Evolutionary conservation across 35 echinoderm and acorn worm genomes (phyloP).

Genomic region (Hemicentrotus pulcherrimus): DNA sequence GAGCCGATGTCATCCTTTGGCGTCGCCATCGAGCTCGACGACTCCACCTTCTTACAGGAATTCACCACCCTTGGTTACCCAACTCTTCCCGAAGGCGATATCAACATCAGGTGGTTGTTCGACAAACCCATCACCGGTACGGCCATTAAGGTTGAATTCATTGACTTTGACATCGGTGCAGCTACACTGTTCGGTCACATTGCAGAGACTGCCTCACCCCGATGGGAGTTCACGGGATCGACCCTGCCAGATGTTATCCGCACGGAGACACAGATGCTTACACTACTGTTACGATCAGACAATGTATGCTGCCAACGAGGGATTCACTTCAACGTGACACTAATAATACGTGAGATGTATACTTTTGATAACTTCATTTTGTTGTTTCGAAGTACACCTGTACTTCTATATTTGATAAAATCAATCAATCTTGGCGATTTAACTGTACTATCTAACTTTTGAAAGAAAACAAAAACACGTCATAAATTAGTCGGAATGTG

Average conservation of each 20-base stretch:
- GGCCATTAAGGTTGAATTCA: not conserved
- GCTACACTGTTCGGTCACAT: not conserved
- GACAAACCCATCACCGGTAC: not conserved
- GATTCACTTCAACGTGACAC: not conserved
- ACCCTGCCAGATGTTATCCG: not conserved
- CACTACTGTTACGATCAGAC: not conserved
- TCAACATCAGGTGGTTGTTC: not conserved
- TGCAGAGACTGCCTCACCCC: not conserved
- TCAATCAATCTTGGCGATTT: too few relatives aligned
- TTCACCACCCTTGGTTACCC: slow-evolving; percentile 22
- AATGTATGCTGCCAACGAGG: not conserved
- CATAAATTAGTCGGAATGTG: too few relatives aligned
- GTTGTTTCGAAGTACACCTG: too few relatives aligned
- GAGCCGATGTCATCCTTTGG: not conserved
- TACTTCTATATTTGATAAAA: too few relatives aligned
- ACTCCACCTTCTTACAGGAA: not conserved
- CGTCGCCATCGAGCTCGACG: not conserved
- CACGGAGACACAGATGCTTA: not conserved
- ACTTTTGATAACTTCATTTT: too few relatives aligned
- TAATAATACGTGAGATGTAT: not conserved
- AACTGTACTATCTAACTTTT: too few relatives aligned
- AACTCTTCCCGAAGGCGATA: not conserved
- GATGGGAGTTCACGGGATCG: not conserved
- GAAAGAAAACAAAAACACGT: too few relatives aligned
- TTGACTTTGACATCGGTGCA: slow-evolving; percentile 13